These are phyloP conservation scores for Lepidonotus clava DNA, from an alignment of 2,888 invertebrate species.

Conservation along the genomic window DNA sequence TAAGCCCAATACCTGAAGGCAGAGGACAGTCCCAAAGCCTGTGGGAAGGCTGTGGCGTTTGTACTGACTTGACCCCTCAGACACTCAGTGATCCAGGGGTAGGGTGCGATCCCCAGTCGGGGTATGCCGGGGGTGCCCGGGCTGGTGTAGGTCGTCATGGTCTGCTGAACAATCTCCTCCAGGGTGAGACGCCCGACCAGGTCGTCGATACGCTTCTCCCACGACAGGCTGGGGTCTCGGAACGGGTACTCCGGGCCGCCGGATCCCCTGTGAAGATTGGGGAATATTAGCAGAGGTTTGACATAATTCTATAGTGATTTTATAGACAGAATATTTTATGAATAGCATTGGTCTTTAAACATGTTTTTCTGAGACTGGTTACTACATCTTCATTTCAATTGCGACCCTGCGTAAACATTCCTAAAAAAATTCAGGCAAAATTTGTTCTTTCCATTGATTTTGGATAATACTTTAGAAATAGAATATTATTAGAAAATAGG, in stretches of 20 bases:
- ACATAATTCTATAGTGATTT: no score
- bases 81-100: conserved; percentile 78
- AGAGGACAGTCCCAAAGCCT: conserved; percentile 40
- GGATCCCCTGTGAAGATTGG: no score
- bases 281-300: no score
- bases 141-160: conserved; percentile 32
- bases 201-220: conserved; percentile 74
- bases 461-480: no score
- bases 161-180: conserved; percentile 67
- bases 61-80: conserved; percentile 73
- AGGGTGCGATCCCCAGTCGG: conserved; percentile 74
- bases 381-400: no score
- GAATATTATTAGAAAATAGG: no score
- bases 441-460: no score
- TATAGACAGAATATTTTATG: no score
- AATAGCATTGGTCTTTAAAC: no score
- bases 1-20: conserved; percentile 52
- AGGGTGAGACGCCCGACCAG: conserved; percentile 73
- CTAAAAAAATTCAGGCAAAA: no score
- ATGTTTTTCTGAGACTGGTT: no score
- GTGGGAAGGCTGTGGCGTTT: conserved; percentile 72
- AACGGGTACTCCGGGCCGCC: conserved; percentile 68
- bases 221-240: conserved; percentile 72
- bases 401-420: no score
- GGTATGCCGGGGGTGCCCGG: conserved; percentile 72